Evolutionary conservation across 2,888 invertebrate genomes (phyloP).

Genomic region (Rhamphomyia laevipes): DNA sequence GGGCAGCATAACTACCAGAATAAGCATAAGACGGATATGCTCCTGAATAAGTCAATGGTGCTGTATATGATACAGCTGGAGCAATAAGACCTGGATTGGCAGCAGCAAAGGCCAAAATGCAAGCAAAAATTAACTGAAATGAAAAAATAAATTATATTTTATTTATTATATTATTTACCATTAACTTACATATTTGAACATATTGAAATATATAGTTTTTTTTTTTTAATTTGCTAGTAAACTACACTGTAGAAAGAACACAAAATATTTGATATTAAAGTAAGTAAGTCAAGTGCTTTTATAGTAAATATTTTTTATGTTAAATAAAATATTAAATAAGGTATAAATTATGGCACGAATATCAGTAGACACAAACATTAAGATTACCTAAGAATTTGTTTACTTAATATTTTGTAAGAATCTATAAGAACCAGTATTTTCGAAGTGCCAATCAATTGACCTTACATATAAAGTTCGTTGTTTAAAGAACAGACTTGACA

Average conservation of each 20-base stretch:
- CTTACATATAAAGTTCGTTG: no score
- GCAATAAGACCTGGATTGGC: not conserved
- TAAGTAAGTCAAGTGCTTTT: no score
- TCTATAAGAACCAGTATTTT: no score
- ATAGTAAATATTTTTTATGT: no score
- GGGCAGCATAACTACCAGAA: constrained; percentile 1
- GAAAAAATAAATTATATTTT: not conserved
- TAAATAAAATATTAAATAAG: no score
- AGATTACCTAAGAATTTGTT: no score
- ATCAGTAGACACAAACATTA: no score
- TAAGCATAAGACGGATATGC: constrained; percentile 1
- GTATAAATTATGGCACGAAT: no score
- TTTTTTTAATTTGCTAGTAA: not conserved
- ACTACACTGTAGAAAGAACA: not conserved
- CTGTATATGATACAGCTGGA: not conserved
- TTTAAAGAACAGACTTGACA: no score
- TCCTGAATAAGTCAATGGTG: not conserved
- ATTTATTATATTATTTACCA: not conserved
- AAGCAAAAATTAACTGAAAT: not conserved
- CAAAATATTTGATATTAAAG: no score
- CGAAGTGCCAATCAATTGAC: no score
- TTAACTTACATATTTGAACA: not conserved
- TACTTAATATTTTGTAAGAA: no score
- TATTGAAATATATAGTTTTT: not conserved
- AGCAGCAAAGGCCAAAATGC: not conserved